phyloP scores from a whole-genome alignment of 53 echinoderm and acorn worm species.

The Astropecten irregularis region DNA sequence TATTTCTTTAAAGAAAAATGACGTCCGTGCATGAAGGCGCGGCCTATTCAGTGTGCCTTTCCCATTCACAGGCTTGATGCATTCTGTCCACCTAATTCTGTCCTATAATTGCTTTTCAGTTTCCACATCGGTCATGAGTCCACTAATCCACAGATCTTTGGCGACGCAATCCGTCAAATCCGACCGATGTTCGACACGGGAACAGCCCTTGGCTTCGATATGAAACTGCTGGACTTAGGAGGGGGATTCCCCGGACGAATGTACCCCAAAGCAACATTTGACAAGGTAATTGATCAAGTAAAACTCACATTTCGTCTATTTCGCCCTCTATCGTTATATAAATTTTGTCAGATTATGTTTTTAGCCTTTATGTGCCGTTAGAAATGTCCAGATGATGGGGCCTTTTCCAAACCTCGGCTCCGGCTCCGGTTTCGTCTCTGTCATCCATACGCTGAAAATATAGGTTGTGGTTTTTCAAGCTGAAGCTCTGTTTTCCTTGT shows the following conservation, averaged over 20 bases:
- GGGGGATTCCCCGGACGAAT: conserved; percentile 28
- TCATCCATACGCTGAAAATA: too few relatives aligned
- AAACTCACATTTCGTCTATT: background rate
- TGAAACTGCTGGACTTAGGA: conserved; percentile 39
- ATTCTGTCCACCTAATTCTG: too few relatives aligned
- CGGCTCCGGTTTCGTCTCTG: too few relatives aligned
- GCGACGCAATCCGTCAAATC: background rate
- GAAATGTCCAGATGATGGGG: too few relatives aligned
- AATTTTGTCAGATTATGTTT: background rate
- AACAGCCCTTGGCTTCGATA: background rate
- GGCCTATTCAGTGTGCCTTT: too few relatives aligned
- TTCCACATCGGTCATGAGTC: background rate
- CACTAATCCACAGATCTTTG: background rate
- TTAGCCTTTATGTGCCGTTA: background rate
- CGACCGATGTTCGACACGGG: conserved; percentile 42
- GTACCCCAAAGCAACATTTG: conserved; percentile 6
- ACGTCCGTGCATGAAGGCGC: too few relatives aligned
- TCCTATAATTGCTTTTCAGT: too few relatives aligned
- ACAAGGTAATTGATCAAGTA: background rate
- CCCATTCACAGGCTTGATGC: too few relatives aligned
- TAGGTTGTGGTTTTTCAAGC: too few relatives aligned
- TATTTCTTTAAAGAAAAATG: too few relatives aligned
- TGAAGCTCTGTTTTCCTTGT: too few relatives aligned
- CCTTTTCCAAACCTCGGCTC: too few relatives aligned
- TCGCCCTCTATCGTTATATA: background rate